These are phyloP conservation scores for Biston betularia DNA, from an alignment of 2,888 invertebrate genomes.

Conservation along the genomic window DNA sequence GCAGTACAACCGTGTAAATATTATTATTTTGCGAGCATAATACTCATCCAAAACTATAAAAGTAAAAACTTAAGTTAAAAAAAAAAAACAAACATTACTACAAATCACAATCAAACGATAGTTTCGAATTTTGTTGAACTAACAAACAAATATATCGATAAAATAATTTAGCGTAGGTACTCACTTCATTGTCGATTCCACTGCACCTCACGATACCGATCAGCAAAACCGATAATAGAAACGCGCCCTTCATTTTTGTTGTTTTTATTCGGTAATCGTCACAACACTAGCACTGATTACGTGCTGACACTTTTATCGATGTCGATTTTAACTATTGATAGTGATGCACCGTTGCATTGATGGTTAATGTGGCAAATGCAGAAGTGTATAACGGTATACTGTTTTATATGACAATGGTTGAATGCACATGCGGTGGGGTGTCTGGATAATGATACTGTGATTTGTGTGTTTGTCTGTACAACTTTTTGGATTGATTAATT, in stretches of 20 bases:
- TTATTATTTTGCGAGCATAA: too few species aligned
- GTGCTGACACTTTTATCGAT: constrained; percentile 29
- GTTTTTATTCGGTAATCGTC: constrained; percentile 50
- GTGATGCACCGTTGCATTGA: constrained; percentile 43
- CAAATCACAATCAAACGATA: too few species aligned
- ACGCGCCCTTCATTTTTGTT: constrained; percentile 68
- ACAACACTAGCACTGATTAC: constrained; percentile 70
- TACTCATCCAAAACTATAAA: too few species aligned
- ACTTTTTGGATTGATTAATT: neutral
- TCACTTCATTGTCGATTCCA: constrained; percentile 76
- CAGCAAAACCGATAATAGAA: constrained; percentile 71
- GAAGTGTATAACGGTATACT: constrained; percentile 58
- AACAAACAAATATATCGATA: neutral
- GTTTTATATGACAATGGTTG: constrained; percentile 75
- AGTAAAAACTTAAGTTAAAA: too few species aligned
- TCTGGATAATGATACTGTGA: neutral
- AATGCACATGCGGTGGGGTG: constrained; percentile 70
- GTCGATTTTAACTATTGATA: constrained; percentile 23
- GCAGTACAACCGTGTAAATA: too few species aligned
- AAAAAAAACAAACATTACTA: too few species aligned
- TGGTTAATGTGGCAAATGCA: constrained; percentile 71
- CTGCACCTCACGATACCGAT: constrained; percentile 73
- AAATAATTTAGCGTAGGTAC: constrained; percentile 19
- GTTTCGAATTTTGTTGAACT: neutral
- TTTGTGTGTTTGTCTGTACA: constrained; percentile 14